phyloP scores from a whole-genome alignment of 2,113 vertebrate species.

The Noturus placidus region DNA sequence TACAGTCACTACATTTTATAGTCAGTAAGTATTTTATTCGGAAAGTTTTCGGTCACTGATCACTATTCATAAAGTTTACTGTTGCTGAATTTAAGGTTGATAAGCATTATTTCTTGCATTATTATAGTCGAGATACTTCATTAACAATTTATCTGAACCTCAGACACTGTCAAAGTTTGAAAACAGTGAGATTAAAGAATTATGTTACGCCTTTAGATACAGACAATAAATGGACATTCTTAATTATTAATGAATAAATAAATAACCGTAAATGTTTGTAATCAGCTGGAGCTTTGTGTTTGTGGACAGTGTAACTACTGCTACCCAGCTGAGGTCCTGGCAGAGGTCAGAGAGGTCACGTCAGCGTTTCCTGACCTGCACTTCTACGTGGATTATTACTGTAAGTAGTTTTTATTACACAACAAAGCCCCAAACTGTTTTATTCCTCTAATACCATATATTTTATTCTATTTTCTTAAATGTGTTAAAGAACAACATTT shows the following conservation, averaged over 20 bases:
- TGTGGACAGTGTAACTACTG: conserved; percentile 66
- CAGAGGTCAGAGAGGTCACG: conserved; percentile 61
- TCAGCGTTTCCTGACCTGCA: conserved; percentile 63
- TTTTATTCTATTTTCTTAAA: too few species aligned
- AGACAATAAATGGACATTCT: not conserved
- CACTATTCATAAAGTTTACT: not conserved
- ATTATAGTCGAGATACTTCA: not conserved
- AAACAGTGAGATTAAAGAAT: not conserved
- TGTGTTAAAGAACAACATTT: not conserved
- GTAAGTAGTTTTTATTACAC: conserved; percentile 59
- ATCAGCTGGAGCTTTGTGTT: not conserved
- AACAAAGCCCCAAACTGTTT: not conserved
- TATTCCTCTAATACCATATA: not conserved
- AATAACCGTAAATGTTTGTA: not conserved
- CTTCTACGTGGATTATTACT: conserved; percentile 67
- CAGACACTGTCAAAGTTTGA: not conserved
- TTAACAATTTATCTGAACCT: not conserved
- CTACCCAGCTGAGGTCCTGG: conserved; percentile 58
- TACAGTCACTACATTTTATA: too few species aligned
- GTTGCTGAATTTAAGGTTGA: not conserved
- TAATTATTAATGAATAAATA: not conserved
- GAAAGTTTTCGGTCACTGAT: not conserved
- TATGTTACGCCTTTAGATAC: not conserved
- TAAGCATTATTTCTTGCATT: not conserved
- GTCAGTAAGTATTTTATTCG: too few species aligned